Base-by-base conservation (phyloP, 2,113 vertebrate species). In the Microcebus griseorufus region DNA sequence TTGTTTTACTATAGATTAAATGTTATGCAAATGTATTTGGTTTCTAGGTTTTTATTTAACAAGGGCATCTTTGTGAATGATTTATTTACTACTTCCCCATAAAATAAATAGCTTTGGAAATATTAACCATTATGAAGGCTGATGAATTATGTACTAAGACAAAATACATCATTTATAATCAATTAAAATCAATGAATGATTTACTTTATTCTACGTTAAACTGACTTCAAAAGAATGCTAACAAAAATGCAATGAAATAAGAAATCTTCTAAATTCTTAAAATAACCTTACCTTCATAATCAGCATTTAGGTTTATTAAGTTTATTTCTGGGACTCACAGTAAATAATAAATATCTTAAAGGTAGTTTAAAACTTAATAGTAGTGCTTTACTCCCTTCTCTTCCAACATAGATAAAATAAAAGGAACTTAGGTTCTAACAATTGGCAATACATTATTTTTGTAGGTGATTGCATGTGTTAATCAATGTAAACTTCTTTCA, bases 71-170 rank as follows among this genome's bases (percentile, higher is more conserved):
- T 64, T 73, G 3, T 88, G 5, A 97, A 86, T 90, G 13, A 95
- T 95, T 96, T 90, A 95, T 93, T 96, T 96, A 25, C 23, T 83
- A 79, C 34, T 95, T 72, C 48, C 13, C 82, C 84, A 90, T 95
- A 55, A 97, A 95, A n/a, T 88, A 88, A 37, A 62, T 53, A 95
- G 27, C 53, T 91, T 87, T 39, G 6, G 12, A 94, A 6, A 73
- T 37, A 90, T 90, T 80, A 96, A 69, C 92, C 18, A 87, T 27
- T 80, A 32, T 76, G 13, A 88, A 95, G 60, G 0, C 5, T 81
- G 1, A 51, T 95, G 89, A 97, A 64, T 69, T 97, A 14, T 93
- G 94, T 90, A 62, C n/a, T 97, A 93, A 65, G 18, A 98, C 58
- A 1, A 96, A 97, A 97, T 20, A 0, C 1, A 93, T 96, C 1